Evolutionary conservation across 2,113 vertebrate genomes (phyloP), one percentile per base, ranked within the genome.

Genomic region (Bungarus multicinctus): DNA sequence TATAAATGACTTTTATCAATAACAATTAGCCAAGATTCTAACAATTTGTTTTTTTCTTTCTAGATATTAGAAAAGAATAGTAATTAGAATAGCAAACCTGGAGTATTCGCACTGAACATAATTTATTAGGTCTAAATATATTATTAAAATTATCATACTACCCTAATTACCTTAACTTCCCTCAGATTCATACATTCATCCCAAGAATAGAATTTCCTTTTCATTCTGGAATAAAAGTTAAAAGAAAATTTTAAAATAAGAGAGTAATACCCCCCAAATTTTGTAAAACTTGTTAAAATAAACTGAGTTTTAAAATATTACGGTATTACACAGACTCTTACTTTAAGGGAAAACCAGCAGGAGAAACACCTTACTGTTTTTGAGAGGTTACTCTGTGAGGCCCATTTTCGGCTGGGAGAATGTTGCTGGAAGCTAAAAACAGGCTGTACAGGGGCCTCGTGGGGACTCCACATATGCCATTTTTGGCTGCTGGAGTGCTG

Each of bases 141-240:
- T 89, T 92, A 50, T 87, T 2, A 93, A 69, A 23, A 0, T 0
- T 50, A 16, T 0, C 69, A 50, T 0, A 25, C 69, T 3, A 53
- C 1, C 45, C 97, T 16, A 16, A 58, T 96, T 98, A 99, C 99
- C 98, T 99, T 99, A 87, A 99, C 99, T 98, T 99, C 99, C 98
- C 98, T 98, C 92, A 99, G 96, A 96, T 99, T 99, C 98, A 99
- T 99, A 93, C 99, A 99, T 96, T 99, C 99, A 92, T 99, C 99
- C 99, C 99, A 99, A 4, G 99, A 99, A 96, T 99, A 99, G 96
- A 99, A 99, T 94, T 99, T 99, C 53, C 99, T 99, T 98, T 99
- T 99, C 99, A 99, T 99, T 96, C 99, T 99, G 96, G 96, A 97
- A 97, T 85, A 93, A 64, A 97, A 91, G 16, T 58, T 18, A 60